These are phyloP conservation scores for Rhinopomastus cyanomelas DNA, from an alignment of 2,113 vertebrate species.

Conservation along the genomic window DNA sequence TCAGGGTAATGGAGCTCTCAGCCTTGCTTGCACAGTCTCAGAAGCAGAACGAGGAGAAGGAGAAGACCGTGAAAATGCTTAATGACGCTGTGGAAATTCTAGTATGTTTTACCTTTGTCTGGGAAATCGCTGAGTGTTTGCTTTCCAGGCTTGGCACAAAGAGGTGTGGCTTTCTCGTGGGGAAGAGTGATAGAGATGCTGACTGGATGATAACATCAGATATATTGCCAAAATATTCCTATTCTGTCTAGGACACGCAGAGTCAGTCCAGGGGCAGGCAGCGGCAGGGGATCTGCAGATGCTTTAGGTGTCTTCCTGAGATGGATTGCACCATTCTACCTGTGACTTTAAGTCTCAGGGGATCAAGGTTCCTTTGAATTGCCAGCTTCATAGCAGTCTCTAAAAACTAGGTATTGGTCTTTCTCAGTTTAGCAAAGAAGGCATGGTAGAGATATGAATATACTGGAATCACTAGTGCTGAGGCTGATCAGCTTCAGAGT, in stretches of 20 bases:
- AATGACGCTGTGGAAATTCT: constrained; percentile 70
- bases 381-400: not conserved
- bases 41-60: constrained; percentile 77
- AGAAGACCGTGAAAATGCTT: constrained; percentile 69
- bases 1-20: constrained; percentile 80
- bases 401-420: not conserved
- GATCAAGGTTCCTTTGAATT: not conserved
- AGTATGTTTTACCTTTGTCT: constrained; percentile 58
- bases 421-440: not conserved
- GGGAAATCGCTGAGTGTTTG: not conserved
- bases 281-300: not conserved
- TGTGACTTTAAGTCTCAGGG: not conserved
- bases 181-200: not conserved
- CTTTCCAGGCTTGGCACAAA: not conserved
- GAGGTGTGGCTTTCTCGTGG: not conserved
- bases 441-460: not conserved
- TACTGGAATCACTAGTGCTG: not conserved
- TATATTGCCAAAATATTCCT: not conserved
- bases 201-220: not conserved
- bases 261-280: not conserved
- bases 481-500: not conserved
- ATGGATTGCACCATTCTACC: not conserved
- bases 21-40: constrained; percentile 73
- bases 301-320: not conserved
- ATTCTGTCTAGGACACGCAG: not conserved